Conservation (phyloP, 2,113 vertebrate species). For the Corythaeola cristata region DNA sequence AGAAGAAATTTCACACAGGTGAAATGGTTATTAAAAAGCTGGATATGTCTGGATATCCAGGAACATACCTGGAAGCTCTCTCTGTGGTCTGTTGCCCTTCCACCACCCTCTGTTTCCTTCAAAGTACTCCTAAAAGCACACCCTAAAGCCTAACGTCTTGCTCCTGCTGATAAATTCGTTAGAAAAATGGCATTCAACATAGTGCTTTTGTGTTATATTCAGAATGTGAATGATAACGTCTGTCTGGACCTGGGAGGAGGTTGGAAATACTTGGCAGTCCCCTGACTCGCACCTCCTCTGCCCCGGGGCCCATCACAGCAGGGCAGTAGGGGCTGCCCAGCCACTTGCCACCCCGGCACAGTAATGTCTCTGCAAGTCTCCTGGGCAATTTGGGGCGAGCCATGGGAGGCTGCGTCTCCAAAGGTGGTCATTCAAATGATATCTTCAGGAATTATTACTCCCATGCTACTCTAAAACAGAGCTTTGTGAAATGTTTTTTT, state of each 20-base stretch:
- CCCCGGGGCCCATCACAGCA: background rate
- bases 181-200: background rate
- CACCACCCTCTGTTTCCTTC: background rate
- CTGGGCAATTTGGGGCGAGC: background rate
- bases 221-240: background rate
- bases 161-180: background rate
- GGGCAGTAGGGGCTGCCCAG: fast-evolving
- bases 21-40: background rate
- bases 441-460: background rate
- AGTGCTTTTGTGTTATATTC: background rate
- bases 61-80: background rate
- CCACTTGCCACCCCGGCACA: background rate
- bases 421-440: background rate
- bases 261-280: background rate
- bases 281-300: background rate
- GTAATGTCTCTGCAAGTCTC: background rate
- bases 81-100: background rate
- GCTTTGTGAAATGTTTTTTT: background rate
- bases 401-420: background rate
- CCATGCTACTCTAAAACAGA: background rate
- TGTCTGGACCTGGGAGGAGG: background rate
- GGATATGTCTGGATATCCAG: background rate
- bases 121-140: background rate
- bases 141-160: background rate
- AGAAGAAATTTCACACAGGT: background rate